Conservation (phyloP, 2,113 vertebrate species). For the Grantiella picta region DNA sequence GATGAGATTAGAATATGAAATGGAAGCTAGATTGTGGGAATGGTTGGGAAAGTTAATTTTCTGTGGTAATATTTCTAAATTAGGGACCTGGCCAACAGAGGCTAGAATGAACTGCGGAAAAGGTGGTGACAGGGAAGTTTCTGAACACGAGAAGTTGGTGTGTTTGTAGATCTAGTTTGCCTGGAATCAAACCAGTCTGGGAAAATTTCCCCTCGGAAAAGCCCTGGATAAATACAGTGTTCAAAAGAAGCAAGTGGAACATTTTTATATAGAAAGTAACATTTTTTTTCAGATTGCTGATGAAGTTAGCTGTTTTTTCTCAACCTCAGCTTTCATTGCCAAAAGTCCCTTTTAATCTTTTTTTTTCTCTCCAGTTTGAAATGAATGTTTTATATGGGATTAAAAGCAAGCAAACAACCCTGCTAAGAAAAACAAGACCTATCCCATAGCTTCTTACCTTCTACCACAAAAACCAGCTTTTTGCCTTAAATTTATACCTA, state of each 20-base stretch:
- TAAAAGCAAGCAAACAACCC: neutral
- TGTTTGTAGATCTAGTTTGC: neutral
- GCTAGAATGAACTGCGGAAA: fast-evolving
- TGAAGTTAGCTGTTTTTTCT: neutral
- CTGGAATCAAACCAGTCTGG: neutral
- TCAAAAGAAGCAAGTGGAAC: neutral
- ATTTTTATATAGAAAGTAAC: neutral
- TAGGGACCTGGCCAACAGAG: neutral
- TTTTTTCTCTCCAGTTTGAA: neutral
- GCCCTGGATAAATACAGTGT: neutral
- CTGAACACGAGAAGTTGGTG: neutral
- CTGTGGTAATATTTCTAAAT: neutral
- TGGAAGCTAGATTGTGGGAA: neutral
- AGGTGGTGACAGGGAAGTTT: neutral
- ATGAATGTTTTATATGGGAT: fast-evolving
- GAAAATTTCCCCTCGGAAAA: neutral
- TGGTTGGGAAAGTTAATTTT: neutral
- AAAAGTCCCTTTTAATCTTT: neutral
- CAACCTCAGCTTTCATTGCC: neutral
- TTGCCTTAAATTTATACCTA: neutral
- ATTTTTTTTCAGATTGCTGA: neutral
- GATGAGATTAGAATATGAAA: neutral
- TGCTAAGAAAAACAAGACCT: neutral
- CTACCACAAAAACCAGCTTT: neutral
- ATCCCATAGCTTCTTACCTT: neutral